Conservation (phyloP, 2,113 vertebrate genomes). For the Sebastes fasciatus region DNA sequence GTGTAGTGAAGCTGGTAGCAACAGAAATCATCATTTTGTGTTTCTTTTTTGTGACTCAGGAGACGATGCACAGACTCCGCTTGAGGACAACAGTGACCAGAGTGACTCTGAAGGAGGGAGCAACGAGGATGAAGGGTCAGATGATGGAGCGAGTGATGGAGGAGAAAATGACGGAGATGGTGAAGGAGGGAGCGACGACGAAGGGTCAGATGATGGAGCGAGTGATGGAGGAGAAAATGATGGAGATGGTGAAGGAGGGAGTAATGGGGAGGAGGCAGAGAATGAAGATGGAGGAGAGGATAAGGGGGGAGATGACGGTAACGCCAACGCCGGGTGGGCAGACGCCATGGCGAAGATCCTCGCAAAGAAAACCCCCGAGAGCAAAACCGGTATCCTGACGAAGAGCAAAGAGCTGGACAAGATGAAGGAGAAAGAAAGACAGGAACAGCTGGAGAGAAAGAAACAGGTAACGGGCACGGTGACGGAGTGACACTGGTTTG, state of each 20-base stretch:
- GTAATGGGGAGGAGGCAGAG: background rate
- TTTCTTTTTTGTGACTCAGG: background rate
- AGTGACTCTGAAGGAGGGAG: conserved; percentile 37
- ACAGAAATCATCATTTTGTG: background rate
- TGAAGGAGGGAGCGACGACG: background rate
- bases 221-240: conserved; percentile 19
- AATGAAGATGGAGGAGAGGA: conserved; percentile 16
- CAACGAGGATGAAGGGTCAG: background rate
- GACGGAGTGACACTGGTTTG: background rate
- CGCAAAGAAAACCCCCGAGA: conserved; percentile 85
- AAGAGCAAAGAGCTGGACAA: conserved; percentile 91
- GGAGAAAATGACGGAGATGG: conserved; percentile 12
- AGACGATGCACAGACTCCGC: conserved; percentile 14
- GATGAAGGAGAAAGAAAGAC: conserved; percentile 83
- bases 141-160: conserved; percentile 12
- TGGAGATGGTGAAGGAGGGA: background rate
- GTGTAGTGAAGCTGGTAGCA: background rate
- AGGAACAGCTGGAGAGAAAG: conserved; percentile 86
- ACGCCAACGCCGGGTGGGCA: conserved; percentile 89
- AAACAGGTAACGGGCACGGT: conserved; percentile 82
- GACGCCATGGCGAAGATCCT: conserved; percentile 97
- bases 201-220: conserved; percentile 24
- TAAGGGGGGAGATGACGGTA: conserved; percentile 34
- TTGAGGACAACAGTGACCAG: conserved; percentile 4
- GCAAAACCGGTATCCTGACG: conserved; percentile 86